Evolutionary conservation across 2,797 vertebrate genomes (phyloP).

Genomic region (Pseudochirops cupreus): DNA sequence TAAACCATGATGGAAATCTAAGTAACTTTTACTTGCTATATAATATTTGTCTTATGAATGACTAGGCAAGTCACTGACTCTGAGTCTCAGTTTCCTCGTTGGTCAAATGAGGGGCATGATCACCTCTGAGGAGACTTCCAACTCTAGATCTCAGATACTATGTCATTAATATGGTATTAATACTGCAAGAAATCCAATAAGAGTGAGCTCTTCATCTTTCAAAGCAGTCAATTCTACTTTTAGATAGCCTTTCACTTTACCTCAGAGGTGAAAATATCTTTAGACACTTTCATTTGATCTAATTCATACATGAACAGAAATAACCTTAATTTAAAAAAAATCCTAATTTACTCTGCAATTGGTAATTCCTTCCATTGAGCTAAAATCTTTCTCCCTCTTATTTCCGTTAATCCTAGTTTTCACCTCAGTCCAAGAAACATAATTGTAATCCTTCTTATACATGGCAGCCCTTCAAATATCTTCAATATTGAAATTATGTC

Average conservation of each 20-base stretch:
- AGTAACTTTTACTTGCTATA: background rate
- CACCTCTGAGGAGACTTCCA: background rate
- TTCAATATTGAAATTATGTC: background rate
- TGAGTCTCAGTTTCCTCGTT: background rate
- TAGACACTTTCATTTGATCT: background rate
- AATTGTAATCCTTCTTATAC: background rate
- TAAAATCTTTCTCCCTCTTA: background rate
- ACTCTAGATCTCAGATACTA: background rate
- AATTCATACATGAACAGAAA: background rate
- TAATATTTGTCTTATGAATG: background rate
- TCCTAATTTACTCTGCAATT: background rate
- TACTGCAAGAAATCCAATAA: background rate
- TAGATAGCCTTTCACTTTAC: background rate
- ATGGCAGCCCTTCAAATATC: background rate
- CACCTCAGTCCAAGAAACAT: background rate
- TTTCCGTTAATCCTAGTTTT: background rate
- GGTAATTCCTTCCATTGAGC: background rate
- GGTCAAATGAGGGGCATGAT: background rate
- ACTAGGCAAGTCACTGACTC: background rate
- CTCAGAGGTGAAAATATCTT: background rate
- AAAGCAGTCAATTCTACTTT: background rate
- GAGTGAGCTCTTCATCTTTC: background rate
- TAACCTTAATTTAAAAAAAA: background rate
- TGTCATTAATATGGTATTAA: background rate
- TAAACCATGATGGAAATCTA: background rate